Evolutionary conservation across 2,113 vertebrate genomes (phyloP).

Genomic region (Oryzias melastigma): DNA sequence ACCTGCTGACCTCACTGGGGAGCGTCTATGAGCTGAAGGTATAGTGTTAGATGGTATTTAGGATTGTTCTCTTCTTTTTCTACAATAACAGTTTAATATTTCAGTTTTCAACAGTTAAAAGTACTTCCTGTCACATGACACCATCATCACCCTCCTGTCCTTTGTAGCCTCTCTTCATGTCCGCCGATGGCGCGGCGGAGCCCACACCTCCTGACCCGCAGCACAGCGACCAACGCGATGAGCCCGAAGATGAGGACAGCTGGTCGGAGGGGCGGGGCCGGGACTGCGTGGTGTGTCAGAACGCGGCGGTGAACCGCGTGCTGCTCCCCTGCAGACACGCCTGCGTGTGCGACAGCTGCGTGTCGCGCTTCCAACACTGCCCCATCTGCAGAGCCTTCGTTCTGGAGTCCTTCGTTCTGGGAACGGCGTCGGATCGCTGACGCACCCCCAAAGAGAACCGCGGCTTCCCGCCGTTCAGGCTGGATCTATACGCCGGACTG

Average conservation of each 20-base stretch:
- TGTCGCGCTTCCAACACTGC: conserved; percentile 87
- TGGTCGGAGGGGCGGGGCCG: conserved; percentile 72
- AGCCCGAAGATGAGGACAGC: conserved; percentile 57
- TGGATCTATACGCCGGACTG: too few relatives aligned
- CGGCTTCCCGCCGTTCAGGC: too few relatives aligned
- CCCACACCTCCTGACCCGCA: not conserved
- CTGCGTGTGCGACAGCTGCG: conserved; percentile 87
- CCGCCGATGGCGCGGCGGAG: conserved; percentile 72
- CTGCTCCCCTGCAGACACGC: conserved; percentile 93
- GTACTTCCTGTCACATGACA: too few relatives aligned
- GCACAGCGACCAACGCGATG: not conserved
- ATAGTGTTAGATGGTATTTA: conserved; percentile 14
- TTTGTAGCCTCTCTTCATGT: conserved; percentile 94
- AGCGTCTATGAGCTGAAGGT: conserved; percentile 94
- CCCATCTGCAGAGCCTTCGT: conserved; percentile 93
- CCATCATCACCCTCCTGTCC: not conserved
- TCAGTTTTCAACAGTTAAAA: too few relatives aligned
- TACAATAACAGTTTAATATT: too few relatives aligned
- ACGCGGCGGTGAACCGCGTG: conserved; percentile 87
- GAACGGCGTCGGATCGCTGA: conserved; percentile 3
- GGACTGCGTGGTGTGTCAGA: conserved; percentile 96
- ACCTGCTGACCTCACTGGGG: conserved; percentile 88
- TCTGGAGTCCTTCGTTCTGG: conserved; percentile 86
- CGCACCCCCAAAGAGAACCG: not conserved
- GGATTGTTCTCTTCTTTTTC: too few relatives aligned